Evolutionary conservation across 2,797 vertebrate species (phyloP), one percentile per base, ranked within the genome.

Genomic region (Mareca strepera): DNA sequence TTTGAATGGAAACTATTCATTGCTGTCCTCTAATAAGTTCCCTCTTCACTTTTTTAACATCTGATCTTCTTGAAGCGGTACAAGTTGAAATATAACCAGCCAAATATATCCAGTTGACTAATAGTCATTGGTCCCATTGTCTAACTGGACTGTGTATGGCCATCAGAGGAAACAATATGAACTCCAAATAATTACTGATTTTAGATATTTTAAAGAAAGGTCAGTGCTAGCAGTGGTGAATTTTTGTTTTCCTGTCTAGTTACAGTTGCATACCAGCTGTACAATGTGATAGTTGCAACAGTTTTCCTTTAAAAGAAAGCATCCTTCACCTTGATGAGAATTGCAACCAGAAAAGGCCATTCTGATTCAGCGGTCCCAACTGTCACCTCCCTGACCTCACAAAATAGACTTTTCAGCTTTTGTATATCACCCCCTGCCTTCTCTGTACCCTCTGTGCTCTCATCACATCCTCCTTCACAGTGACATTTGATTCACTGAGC

Each of bases 371-470:
- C 81, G 66, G 59, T 55, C 73, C 52, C 35, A 12, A 18, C 39
- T 83, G 50, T 81, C 92, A 93, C 93, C 89, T 92, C 73, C 12
- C 18, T 95, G 90, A 96, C 86, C 88, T 48, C 35, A 1, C 55
- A 72, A 89, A 95, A 95, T 73, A 93, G 92, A 83, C 84, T 96
- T 95, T 87, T 78, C 73, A 87, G 86, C 86, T 92, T 77, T 73
- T 76, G 69, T 92, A 15, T 26, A 66, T 96, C 89, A 73, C 76
- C 92, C 93, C n/a, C 59, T 76, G 86, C 86, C 76, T 78, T 81
- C 73, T 60, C 69, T 41, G 23, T 72, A 31, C 37, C 62, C 5
- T 11, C 18, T 72, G 82, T 3, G 5, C 66, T 83, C 92, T 90
- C 82, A 56, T 90, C 66, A 60, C 44, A 59, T 80, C 50, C 48